Evolutionary conservation across 2,888 invertebrate genomes (phyloP).

Genomic region (Eilema sororculum): DNA sequence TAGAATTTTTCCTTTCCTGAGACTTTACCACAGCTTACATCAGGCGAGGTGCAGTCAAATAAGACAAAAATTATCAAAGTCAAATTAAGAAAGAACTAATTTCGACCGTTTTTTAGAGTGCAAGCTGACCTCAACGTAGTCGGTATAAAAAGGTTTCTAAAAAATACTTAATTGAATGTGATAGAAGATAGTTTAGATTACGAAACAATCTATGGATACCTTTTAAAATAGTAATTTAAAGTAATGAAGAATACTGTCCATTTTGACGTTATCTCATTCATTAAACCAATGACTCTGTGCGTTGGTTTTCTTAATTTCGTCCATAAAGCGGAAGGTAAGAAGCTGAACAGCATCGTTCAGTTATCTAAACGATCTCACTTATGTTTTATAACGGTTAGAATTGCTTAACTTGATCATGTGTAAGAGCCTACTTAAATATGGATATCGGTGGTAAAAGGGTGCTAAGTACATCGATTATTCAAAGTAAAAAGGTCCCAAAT

Average conservation of each 20-base stretch:
- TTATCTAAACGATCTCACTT: slow-evolving; percentile 12
- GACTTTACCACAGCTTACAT: too few species aligned
- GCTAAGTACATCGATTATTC: background rate
- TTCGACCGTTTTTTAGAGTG: background rate
- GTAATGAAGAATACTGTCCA: slow-evolving; percentile 25
- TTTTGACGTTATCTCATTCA: slow-evolving; percentile 20
- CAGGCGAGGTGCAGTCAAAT: too few species aligned
- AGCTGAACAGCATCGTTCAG: slow-evolving; percentile 1
- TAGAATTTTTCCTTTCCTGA: too few species aligned
- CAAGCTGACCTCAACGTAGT: background rate
- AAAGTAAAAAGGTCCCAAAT: background rate
- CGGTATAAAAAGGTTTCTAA: too few species aligned
- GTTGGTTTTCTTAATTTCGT: slow-evolving; percentile 14
- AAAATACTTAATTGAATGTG: background rate
- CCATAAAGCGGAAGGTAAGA: slow-evolving; percentile 11
- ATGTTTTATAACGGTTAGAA: slow-evolving; percentile 3
- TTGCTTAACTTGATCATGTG: background rate
- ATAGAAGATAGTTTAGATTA: slow-evolving; percentile 11
- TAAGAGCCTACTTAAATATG: background rate
- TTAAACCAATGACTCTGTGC: slow-evolving; percentile 18
- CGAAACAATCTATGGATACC: background rate
- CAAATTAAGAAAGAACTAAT: too few species aligned
- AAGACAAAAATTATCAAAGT: too few species aligned
- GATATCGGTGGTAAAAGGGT: slow-evolving; percentile 1
- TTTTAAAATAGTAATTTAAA: slow-evolving; percentile 35